Evolutionary conservation across 2,797 vertebrate genomes (phyloP), one percentile per base, ranked within the genome.

Genomic region (Xyrichtys novacula): DNA sequence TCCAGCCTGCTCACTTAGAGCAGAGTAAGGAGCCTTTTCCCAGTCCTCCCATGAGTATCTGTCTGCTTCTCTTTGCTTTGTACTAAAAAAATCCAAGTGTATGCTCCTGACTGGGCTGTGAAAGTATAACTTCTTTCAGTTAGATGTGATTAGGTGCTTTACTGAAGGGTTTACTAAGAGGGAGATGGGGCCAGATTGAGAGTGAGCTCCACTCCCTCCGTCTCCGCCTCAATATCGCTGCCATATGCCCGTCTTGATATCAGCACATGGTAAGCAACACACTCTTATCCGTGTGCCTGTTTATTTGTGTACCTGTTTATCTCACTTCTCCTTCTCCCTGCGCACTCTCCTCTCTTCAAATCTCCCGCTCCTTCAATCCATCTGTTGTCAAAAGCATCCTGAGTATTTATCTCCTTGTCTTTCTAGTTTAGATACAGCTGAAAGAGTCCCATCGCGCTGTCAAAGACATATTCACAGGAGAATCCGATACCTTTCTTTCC

Each of bases 291-390:
- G 12, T 36, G 57, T 22, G 64, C 62, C 56, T 67, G 54, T 43
- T 76, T 82, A 65, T 82, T 83, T 81, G 43, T 66, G 62, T 79
- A 73, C 69, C 78, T 85, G 68, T 82, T 83, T 61, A 70, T 80
- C 50, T 60, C 34, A 48, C 48, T 43, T 43, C 49, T 73, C 55
- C 52, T 66, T 62, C 60, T 55, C 40, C 60, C 47, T n/a, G 3
- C 16, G 39, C 69, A 54, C 59, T 61, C 59, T 52, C 47, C 49
- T 60, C 71, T 71, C 39, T 23, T 50, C 55, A 57, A 53, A 15
- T 63, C 71, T 64, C 65, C 53, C 36, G 42, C 63, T 73, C 60
- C 53, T 44, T 70, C 46, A 3, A 64, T 71, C 79, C 81, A 87
- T 85, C 80, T 89, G 79, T 63, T 84, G 66, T 85, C 64, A 60